Evolutionary conservation across 2,113 vertebrate species (phyloP).

Genomic region (Mesoclemmys tuberculata): DNA sequence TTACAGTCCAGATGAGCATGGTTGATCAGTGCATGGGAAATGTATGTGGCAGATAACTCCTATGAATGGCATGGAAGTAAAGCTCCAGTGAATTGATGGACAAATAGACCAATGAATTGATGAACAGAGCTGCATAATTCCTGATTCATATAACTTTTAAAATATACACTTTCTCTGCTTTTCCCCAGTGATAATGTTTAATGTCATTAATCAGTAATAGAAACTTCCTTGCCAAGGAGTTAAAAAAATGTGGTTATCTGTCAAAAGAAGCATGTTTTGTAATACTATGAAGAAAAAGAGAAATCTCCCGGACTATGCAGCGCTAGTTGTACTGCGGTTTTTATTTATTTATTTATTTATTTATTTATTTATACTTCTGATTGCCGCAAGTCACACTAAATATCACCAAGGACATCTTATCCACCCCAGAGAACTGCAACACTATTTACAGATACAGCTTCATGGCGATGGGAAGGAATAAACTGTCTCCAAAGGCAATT

Average conservation of each 20-base stretch:
- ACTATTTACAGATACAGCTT: background rate
- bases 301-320: conserved; percentile 9
- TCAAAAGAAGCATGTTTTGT: background rate
- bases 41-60: background rate
- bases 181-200: conserved; percentile 35
- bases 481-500: background rate
- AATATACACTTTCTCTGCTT: conserved; percentile 29
- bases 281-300: background rate
- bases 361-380: background rate
- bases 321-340: background rate
- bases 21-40: background rate
- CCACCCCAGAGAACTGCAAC: background rate
- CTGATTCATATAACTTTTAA: conserved; percentile 9
- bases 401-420: background rate
- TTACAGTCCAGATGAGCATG: background rate
- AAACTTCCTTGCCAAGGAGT: conserved; percentile 20
- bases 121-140: background rate
- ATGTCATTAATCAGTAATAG: conserved; percentile 39
- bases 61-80: background rate
- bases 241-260: background rate
- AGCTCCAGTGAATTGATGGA: background rate
- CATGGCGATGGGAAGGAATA: background rate
- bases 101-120: too few relatives aligned
- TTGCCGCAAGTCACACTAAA: background rate
- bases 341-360: background rate